Evolutionary conservation across 2,113 vertebrate species (phyloP).

Genomic region (Triplophysa siluroides): DNA sequence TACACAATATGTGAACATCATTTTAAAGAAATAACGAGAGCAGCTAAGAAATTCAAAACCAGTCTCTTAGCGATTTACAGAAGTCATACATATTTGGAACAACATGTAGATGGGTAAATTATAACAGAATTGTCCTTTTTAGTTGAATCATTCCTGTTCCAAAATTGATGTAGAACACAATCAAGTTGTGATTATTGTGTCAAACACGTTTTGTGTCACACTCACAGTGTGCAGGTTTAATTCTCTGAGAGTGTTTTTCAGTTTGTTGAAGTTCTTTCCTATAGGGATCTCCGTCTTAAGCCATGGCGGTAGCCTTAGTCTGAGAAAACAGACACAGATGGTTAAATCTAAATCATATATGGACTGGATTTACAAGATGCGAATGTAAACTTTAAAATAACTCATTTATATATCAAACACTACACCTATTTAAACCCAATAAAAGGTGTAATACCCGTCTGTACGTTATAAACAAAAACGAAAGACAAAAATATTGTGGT

Average conservation of each 20-base stretch:
- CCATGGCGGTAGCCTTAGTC: constrained; percentile 93
- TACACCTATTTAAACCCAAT: too few relatives aligned
- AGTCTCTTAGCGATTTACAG: too few relatives aligned
- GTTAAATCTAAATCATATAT: not conserved
- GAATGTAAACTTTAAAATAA: not conserved
- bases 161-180: not conserved
- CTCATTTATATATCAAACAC: not conserved
- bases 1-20: not conserved
- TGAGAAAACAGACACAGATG: constrained; percentile 59
- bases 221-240: constrained; percentile 95
- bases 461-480: too few relatives aligned
- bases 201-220: constrained; percentile 29
- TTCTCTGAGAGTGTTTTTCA: constrained; percentile 90
- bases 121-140: too few relatives aligned
- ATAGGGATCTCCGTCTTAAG: constrained; percentile 95
- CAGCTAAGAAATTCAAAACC: too few relatives aligned
- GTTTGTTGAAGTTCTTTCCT: constrained; percentile 91
- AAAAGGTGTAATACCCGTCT: too few relatives aligned
- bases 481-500: too few relatives aligned
- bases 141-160: not conserved
- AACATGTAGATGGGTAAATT: not conserved
- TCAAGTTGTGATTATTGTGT: not conserved
- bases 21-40: not conserved
- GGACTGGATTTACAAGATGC: not conserved
- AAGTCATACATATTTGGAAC: not conserved